A percentile compares a stretch with the other conserved stretches of the same genome.
These are phyloP conservation scores for Philonicus albiceps DNA, from an alignment of 2,888 invertebrate genomes.

Conservation along the genomic window DNA sequence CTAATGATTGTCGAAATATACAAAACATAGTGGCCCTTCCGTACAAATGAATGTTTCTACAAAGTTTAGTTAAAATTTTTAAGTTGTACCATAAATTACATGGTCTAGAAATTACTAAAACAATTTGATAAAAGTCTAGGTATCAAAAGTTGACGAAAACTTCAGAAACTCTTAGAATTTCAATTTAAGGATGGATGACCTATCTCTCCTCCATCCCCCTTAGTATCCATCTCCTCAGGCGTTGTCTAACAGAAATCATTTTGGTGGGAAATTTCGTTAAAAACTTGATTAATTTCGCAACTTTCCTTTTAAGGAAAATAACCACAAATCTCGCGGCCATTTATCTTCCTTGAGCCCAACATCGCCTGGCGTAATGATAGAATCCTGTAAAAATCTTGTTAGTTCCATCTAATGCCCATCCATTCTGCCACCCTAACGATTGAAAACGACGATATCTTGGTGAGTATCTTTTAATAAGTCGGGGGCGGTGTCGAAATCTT, in stretches of 20 bases:
- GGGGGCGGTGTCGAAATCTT: background rate
- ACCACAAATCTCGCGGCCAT: background rate
- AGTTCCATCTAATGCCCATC: background rate
- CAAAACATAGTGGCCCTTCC: too few relatives aligned
- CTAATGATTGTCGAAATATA: too few relatives aligned
- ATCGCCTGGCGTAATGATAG: background rate
- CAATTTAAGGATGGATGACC: background rate
- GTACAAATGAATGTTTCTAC: too few relatives aligned
- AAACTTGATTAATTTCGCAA: slow-evolving; percentile 13
- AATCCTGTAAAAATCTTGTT: background rate
- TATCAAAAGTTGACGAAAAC: background rate
- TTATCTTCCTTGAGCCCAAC: background rate
- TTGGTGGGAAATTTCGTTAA: slow-evolving; percentile 1
- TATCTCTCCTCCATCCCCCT: background rate
- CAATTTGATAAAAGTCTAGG: background rate
- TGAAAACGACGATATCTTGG: slow-evolving; percentile 15
- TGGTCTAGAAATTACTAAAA: background rate
- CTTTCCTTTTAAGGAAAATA: slow-evolving; percentile 3
- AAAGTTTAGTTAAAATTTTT: too few relatives aligned
- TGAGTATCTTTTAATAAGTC: slow-evolving; percentile 21
- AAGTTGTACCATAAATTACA: too few relatives aligned
- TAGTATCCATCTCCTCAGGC: background rate
- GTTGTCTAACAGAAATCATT: background rate
- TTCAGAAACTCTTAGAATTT: background rate
- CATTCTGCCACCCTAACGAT: background rate